A percentile compares a stretch with the other conserved stretches of the same genome.
Evolutionary conservation across 2,113 vertebrate genomes (phyloP).

Genomic region (Poicephalus meyeri): DNA sequence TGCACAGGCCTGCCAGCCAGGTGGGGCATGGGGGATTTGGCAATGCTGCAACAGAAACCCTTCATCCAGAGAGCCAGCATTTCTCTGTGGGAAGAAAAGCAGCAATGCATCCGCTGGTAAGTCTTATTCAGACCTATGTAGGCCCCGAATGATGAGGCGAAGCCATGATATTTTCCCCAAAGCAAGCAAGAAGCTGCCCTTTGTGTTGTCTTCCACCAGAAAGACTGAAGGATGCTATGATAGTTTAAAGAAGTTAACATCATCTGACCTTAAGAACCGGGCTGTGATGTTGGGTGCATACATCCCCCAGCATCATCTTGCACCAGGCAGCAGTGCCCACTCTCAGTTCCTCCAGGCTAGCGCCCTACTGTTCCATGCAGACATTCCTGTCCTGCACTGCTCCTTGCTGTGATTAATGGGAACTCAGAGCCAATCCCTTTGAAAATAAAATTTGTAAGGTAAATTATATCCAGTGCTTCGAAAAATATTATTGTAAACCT

Average conservation of each 20-base stretch:
- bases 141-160: neutral
- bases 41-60: neutral
- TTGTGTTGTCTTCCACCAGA: neutral
- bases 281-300: rapidly evolving
- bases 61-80: rapidly evolving
- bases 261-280: neutral
- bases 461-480: too few relatives aligned
- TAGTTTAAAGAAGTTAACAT: neutral
- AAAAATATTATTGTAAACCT: too few relatives aligned
- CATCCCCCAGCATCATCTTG: neutral
- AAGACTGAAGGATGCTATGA: neutral
- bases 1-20: neutral
- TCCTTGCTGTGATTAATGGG: neutral
- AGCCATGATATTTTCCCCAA: neutral
- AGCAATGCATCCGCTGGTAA: neutral
- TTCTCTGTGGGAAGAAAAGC: neutral
- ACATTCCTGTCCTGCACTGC: neutral
- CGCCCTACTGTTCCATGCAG: rapidly evolving
- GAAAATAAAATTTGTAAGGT: too few relatives aligned
- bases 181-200: neutral
- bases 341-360: neutral
- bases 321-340: neutral
- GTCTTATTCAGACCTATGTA: neutral
- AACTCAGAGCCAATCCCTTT: rapidly evolving
- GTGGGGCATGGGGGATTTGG: rapidly evolving